Evolutionary conservation across 2,888 invertebrate species (phyloP).

Genomic region (Eupithecia pulchellata): DNA sequence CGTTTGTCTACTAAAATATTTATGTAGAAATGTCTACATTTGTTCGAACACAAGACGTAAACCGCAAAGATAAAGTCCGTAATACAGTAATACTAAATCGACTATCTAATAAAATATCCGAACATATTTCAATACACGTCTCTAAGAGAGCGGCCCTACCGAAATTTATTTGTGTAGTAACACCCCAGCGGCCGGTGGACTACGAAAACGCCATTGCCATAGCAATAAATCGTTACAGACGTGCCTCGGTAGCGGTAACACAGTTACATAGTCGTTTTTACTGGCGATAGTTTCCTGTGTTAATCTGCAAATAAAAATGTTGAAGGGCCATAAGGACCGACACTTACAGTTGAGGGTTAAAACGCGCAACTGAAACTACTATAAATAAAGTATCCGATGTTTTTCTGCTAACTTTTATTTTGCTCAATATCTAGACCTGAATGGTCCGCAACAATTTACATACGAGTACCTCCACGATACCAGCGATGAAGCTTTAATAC

Average conservation of each 20-base stretch:
- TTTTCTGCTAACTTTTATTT: conserved; percentile 23
- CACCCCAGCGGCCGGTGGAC: conserved; percentile 65
- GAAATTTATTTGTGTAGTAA: conserved; percentile 76
- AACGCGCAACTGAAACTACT: conserved; percentile 36
- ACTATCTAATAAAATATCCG: conserved; percentile 70
- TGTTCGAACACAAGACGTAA: conserved; percentile 44
- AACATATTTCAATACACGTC: conserved; percentile 71
- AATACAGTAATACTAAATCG: conserved; percentile 60
- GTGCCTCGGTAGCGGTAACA: conserved; percentile 55
- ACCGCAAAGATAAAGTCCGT: conserved; percentile 47
- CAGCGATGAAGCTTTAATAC: not conserved
- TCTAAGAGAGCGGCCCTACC: conserved; percentile 64
- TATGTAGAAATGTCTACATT: conserved; percentile 42
- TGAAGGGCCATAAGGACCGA: conserved; percentile 44
- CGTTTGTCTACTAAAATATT: conserved; percentile 24
- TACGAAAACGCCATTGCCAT: conserved; percentile 70
- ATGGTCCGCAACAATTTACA: not conserved
- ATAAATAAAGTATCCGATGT: conserved; percentile 32
- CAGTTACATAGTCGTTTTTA: conserved; percentile 63
- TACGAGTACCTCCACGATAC: not conserved
- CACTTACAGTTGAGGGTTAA: conserved; percentile 41
- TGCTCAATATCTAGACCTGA: not conserved
- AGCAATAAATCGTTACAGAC: conserved; percentile 73
- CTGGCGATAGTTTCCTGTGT: conserved; percentile 66
- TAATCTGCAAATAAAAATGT: conserved; percentile 59